Base-by-base conservation (phyloP, 2,888 invertebrate species). In the Acronicta aceris region DNA sequence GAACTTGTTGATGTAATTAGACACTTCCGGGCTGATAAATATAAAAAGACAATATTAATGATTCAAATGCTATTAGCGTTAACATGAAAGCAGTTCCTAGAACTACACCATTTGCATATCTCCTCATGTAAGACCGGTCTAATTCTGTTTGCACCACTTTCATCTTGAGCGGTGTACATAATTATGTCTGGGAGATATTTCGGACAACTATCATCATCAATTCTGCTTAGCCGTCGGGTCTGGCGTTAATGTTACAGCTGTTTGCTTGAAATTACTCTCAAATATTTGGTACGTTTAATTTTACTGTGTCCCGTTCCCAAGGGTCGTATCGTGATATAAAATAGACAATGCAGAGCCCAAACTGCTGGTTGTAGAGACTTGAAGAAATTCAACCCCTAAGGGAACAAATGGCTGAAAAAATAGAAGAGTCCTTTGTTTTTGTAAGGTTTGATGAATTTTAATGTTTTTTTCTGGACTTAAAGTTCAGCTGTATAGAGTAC, bases 111-210 rank as follows among this genome's bases (percentile, higher is more conserved):
- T 67, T 53, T 64, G 52, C 71, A 40, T 53, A 56, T 30, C 21
- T 45, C 16, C 55, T 36, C 42, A 50, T 40, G 74, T 45, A 21
- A 12, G 25, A 27, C 17, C 21, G 48, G n/a, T 65, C 61, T 74
- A 74, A 65, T 50, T 74, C 45, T 59, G 53, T 61, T 53, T 70
- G 65, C 45, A 51, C 65, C 47, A 74, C 75, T 72, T 72, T 72
- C 61, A 57, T 72, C 47, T 72, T 36, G 33, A 46, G 51, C 38
- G 13, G n/a, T 5, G 40, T 48, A 53, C 50, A 17, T 55, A 60
- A 51, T 60, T 52, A 59, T 65, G 45, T 41, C 45, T 27, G 55
- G 13, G 15, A 66, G 53, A 40, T 54, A 50, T 51, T 16, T 21
- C 9, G 4, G 9, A 15, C 46, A 70, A 61, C 47, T 60, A 65